A percentile compares a stretch with the other conserved stretches of the same genome.
These are phyloP conservation scores for Clytia hemisphaerica DNA, from an alignment of 30 jellyfish, hydroid and myxozoan species.

Conservation along the genomic window DNA sequence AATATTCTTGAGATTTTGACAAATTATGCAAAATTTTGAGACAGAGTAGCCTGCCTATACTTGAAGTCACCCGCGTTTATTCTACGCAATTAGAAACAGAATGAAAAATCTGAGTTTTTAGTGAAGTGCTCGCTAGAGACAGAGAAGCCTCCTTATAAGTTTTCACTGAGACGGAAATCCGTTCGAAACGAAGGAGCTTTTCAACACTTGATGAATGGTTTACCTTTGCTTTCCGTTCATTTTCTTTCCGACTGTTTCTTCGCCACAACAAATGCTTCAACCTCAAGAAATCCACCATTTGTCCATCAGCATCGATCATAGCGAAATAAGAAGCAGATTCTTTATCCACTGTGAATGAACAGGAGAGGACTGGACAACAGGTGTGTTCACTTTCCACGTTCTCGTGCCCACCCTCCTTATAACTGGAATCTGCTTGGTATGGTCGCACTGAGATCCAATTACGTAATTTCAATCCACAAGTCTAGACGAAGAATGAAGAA, in stretches of 20 bases:
- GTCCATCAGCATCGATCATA: constrained; percentile 92
- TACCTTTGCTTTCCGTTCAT: constrained; percentile 73
- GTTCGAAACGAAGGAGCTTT: no score
- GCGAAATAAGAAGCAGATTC: constrained; percentile 68
- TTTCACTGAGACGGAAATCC: no score
- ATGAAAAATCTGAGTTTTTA: no score
- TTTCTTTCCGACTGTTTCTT: constrained; percentile 33
- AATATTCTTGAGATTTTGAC: no score
- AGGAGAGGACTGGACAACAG: constrained; percentile 73
- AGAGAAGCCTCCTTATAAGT: no score
- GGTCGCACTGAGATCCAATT: constrained; percentile 75
- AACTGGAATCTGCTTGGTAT: constrained; percentile 73
- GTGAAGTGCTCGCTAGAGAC: no score
- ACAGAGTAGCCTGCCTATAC: no score
- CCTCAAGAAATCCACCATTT: constrained; percentile 75
- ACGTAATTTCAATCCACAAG: constrained; percentile 50
- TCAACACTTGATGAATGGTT: no score
- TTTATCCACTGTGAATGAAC: constrained; percentile 73
- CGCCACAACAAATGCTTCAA: constrained; percentile 58
- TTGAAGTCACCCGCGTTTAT: no score
- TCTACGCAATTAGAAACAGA: no score
- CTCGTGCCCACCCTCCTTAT: constrained; percentile 43
- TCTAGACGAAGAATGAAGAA: constrained; percentile 8
- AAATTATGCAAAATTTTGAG: no score
- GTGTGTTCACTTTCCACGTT: constrained; percentile 50